phyloP scores from a whole-genome alignment of 2,888 invertebrate genomes.

The Electrophaes corylata region DNA sequence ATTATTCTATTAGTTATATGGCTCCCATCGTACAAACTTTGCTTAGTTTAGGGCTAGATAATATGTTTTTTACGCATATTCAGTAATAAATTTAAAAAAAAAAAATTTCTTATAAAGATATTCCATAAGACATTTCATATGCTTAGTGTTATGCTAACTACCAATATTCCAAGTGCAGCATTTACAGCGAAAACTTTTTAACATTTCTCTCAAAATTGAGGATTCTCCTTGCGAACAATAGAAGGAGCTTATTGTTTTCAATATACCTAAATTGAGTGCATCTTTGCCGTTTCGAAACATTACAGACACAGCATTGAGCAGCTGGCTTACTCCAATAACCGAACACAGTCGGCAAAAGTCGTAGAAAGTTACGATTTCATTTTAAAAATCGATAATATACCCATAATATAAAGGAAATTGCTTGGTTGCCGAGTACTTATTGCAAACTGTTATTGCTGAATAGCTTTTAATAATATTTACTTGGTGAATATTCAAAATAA shows the following conservation, averaged over 20 bases:
- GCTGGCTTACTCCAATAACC: conserved; percentile 3
- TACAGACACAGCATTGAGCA: conserved; percentile 15
- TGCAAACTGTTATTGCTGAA: not conserved
- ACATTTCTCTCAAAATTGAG: conserved; percentile 39
- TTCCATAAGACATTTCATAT: no score
- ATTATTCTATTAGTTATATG: no score
- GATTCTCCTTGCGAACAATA: conserved; percentile 31
- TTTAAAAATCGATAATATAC: not conserved
- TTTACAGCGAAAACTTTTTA: conserved; percentile 29
- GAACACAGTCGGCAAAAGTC: not conserved
- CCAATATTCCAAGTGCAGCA: conserved; percentile 17
- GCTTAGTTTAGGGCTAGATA: no score
- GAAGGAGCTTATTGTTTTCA: conserved; percentile 48
- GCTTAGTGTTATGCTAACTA: no score
- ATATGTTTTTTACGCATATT: no score
- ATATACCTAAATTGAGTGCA: conserved; percentile 59
- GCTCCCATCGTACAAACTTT: no score
- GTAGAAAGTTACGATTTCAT: not conserved
- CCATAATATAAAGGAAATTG: not conserved
- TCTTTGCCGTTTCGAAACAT: conserved; percentile 34
- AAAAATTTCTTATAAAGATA: no score
- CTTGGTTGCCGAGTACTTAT: not conserved
- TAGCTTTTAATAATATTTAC: not conserved
- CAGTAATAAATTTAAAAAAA: no score
- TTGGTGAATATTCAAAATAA: no score